phyloP scores from a whole-genome alignment of 2,888 invertebrate genomes.

The Nomada fabriciana region DNA sequence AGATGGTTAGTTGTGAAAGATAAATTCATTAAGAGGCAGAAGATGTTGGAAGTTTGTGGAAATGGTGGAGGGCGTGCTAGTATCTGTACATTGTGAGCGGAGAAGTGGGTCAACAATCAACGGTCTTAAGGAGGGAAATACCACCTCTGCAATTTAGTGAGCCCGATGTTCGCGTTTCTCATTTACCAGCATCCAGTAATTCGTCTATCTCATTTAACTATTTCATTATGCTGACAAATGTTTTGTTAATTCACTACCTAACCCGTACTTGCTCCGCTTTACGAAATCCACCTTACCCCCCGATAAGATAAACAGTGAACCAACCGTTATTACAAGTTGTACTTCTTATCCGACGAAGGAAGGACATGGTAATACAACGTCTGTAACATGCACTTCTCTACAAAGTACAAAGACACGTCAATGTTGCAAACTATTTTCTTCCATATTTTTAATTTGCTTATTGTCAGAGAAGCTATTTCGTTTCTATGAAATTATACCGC shows the following conservation, averaged over 20 bases:
- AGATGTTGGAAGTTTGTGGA: conserved; percentile 6
- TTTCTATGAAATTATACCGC: no score
- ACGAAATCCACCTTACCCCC: background rate
- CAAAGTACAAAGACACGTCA: no score
- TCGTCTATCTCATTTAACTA: conserved; percentile 51
- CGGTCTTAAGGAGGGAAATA: conserved; percentile 52
- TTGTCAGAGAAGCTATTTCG: no score
- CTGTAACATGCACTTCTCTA: no score
- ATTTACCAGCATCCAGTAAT: conserved; percentile 47
- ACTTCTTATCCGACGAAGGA: background rate
- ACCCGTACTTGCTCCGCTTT: background rate
- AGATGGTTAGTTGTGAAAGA: background rate
- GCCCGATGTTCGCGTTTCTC: conserved; percentile 55
- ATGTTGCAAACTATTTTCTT: no score
- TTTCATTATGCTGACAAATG: conserved; percentile 54
- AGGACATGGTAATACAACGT: background rate
- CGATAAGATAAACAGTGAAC: conserved; percentile 5
- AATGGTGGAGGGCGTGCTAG: conserved; percentile 1
- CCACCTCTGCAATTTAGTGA: conserved; percentile 43
- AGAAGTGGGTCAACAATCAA: conserved; percentile 70
- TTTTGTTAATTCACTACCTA: conserved; percentile 49
- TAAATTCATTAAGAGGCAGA: conserved; percentile 34
- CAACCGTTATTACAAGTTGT: background rate
- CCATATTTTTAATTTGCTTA: no score
- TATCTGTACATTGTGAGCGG: conserved; percentile 18